A percentile compares a stretch with the other conserved stretches of the same genome.
phyloP scores from a whole-genome alignment of 2,888 invertebrate genomes.

The Trichopria drosophilae region DNA sequence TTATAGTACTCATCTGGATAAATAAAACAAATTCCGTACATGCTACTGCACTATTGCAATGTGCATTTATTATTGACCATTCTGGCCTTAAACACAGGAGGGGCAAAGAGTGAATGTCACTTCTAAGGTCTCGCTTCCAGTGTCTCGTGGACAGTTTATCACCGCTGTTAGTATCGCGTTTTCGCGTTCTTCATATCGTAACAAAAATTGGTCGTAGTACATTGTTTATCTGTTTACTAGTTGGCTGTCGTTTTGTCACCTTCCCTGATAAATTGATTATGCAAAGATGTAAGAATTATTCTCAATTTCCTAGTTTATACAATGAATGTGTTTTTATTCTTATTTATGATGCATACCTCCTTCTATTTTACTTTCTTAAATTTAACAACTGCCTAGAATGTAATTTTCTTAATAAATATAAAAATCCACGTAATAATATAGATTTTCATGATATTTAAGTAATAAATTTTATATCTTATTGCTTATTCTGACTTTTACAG shows the following conservation, averaged over 20 bases:
- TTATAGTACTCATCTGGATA: too few species aligned
- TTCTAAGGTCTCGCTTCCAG: conserved; percentile 54
- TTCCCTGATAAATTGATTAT: conserved; percentile 28
- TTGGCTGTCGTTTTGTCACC: conserved; percentile 1
- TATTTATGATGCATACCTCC: neutral
- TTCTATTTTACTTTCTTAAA: too few species aligned
- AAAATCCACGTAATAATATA: too few species aligned
- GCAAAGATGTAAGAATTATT: conserved; percentile 37
- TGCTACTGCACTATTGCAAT: conserved; percentile 15
- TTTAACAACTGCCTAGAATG: too few species aligned
- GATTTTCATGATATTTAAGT: too few species aligned
- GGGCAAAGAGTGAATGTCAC: conserved; percentile 45
- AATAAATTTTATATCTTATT: conserved; percentile 6
- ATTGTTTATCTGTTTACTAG: conserved; percentile 24
- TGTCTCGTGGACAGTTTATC: conserved; percentile 46
- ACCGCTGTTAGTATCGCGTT: conserved; percentile 42
- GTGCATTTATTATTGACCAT: conserved; percentile 36
- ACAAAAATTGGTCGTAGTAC: too few species aligned
- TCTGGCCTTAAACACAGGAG: conserved; percentile 30
- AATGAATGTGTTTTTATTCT: conserved; percentile 1
- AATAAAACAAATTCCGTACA: too few species aligned
- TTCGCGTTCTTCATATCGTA: conserved; percentile 31
- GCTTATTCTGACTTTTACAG: conserved; percentile 34
- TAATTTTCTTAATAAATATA: too few species aligned
- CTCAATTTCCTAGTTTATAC: conserved; percentile 3